A percentile compares a stretch with the other conserved stretches of the same genome.
Evolutionary conservation across 1,140 invertebrate species (phyloP).

Genomic region (Homarus americanus): DNA sequence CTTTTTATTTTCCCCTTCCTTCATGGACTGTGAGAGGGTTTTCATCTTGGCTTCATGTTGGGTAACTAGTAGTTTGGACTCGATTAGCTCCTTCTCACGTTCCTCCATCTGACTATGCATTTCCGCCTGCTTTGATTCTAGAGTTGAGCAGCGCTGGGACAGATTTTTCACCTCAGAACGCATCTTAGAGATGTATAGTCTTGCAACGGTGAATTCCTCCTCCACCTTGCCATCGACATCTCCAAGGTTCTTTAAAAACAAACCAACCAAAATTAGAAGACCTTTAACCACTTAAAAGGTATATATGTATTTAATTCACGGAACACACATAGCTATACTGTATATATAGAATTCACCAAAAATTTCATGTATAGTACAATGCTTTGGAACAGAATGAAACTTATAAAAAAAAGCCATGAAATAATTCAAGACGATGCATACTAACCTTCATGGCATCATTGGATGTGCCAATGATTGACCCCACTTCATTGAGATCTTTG

Average conservation of each 20-base stretch:
- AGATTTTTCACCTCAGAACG: slow-evolving; percentile 98
- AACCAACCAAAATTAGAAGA: not conserved
- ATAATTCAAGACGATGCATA: not conserved
- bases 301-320: too few relatives aligned
- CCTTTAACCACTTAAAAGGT: too few relatives aligned
- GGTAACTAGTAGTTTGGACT: slow-evolving; percentile 93
- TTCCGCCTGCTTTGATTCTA: slow-evolving; percentile 89
- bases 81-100: slow-evolving; percentile 94
- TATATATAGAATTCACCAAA: too few relatives aligned
- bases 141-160: slow-evolving; percentile 89
- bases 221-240: slow-evolving; percentile 87
- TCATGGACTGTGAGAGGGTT: slow-evolving; percentile 95
- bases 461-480: slow-evolving; percentile 89
- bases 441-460: slow-evolving; percentile 83
- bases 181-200: slow-evolving; percentile 98
- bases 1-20: slow-evolving; percentile 96
- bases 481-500: slow-evolving; percentile 96
- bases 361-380: not conserved
- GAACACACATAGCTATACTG: too few relatives aligned
- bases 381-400: not conserved
- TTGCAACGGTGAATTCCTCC: slow-evolving; percentile 98
- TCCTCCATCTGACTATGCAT: slow-evolving; percentile 94
- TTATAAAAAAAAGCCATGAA: not conserved
- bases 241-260: slow-evolving; percentile 41
- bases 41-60: slow-evolving; percentile 98